Conservation (phyloP, 1,140 invertebrate genomes). For the Aphelenchoides fujianensis region DNA sequence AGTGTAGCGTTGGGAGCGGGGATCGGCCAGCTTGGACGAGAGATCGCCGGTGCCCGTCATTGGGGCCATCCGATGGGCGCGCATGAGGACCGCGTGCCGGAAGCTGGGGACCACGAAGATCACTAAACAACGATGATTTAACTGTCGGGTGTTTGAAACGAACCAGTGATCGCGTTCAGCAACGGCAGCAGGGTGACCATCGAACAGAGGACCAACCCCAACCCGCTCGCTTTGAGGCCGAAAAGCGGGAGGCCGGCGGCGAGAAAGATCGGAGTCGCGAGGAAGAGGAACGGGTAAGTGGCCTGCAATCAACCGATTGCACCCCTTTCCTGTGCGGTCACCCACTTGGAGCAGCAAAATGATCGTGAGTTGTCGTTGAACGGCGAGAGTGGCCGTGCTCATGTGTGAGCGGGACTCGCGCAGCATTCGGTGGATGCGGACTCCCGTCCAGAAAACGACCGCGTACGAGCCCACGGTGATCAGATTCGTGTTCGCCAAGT, state of each 20-base stretch:
- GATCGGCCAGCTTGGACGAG: not conserved
- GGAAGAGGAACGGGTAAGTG: not conserved
- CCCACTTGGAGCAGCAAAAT: not conserved
- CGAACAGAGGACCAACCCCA: not conserved
- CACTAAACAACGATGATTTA: not conserved
- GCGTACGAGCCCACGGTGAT: not conserved
- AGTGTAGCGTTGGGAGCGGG: too few species aligned
- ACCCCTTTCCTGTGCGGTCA: too few species aligned
- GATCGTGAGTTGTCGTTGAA: constrained; percentile 13
- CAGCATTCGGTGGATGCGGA: not conserved
- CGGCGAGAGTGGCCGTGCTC: not conserved
- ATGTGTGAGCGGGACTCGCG: not conserved
- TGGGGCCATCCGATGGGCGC: not conserved
- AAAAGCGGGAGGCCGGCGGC: constrained; percentile 6
- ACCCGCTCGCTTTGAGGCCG: not conserved
- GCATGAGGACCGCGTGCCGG: not conserved
- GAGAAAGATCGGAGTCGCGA: constrained; percentile 6
- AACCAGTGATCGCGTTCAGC: not conserved
- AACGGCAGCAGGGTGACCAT: not conserved
- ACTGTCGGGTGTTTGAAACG: not conserved
- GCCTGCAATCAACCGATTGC: too few species aligned
- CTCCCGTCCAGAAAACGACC: not conserved
- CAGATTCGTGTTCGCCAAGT: constrained; percentile 6
- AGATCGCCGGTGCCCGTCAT: not conserved
- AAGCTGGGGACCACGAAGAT: constrained; percentile 7